Base-by-base conservation (phyloP, 2,113 vertebrate species). In the Oophaga pumilio region DNA sequence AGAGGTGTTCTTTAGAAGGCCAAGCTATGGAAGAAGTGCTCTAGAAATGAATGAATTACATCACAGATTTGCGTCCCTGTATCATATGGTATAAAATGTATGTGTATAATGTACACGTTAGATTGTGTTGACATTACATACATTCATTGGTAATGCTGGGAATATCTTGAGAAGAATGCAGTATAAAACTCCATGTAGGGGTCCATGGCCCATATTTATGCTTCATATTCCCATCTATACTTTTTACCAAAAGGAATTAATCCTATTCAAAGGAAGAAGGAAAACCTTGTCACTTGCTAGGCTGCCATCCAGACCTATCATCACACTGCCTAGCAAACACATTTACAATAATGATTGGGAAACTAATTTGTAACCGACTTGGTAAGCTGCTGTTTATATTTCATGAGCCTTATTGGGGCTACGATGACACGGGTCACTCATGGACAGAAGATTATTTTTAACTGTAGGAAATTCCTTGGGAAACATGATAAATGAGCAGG, bases 401-500 rank as follows among this genome's bases (percentile, higher is more conserved):
- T 49, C 22, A 50, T 18, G 18, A 74, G 49, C 18, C 18, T 17
- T 74, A 22, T 50, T 20, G 43, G 18, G 50, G 13, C 15, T 73
- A 17, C 18, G 73, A n/a, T n/a, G 33, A 62, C 26, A 33, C 8
- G 11, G 71, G 57, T 59, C 71, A 18, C 53, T 76, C 18, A 8
- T 53, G 43, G 56, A 85, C 83, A 60, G 18, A 22, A 74, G 7
- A 13, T 53, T 43, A 15, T 81, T 49, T 85, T 85, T 43, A 7
- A 76, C 6, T 12, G 33, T 2, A 18, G 13, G 1, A 60, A 53
- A 49, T 53, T 20, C 59, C 62, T 78, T 77, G 3, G 69, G 73
- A 57, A 64, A 18, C 15, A 64, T 85, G 84, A 85, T 77, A 64
- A 77, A 85, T 53, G 84, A 77, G 59, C 73, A 86, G 74, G 73